These are phyloP conservation scores for Tetramorium parvispinum DNA, from an alignment of 1,140 invertebrate species.

Conservation along the genomic window DNA sequence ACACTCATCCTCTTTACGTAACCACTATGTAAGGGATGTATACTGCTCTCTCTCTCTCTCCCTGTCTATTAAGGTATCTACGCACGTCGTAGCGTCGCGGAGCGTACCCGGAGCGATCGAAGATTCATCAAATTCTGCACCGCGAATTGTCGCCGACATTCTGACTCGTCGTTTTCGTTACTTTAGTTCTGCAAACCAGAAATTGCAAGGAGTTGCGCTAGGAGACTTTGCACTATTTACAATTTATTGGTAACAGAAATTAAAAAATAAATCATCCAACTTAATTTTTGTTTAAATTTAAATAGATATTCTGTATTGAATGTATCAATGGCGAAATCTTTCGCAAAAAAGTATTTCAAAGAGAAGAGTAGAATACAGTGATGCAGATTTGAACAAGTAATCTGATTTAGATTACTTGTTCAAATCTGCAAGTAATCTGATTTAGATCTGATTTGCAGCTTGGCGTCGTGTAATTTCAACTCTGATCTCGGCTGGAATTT, in stretches of 20 bases:
- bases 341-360: neutral
- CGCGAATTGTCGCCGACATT: constrained; percentile 23
- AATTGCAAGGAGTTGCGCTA: neutral
- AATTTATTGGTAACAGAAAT: neutral
- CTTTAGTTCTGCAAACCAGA: neutral
- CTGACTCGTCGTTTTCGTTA: constrained; percentile 6
- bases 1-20: constrained; percentile 30
- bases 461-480: constrained; percentile 48
- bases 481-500: constrained; percentile 37
- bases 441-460: constrained; percentile 30
- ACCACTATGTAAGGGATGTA: constrained; percentile 16
- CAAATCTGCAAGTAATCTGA: constrained; percentile 5
- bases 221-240: neutral
- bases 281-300: neutral
- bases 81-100: neutral
- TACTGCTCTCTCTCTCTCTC: neutral
- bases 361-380: neutral
- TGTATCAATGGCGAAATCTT: neutral
- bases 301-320: neutral
- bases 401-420: constrained; percentile 13
- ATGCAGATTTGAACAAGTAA: neutral
- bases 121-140: constrained; percentile 28
- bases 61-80: constrained; percentile 29
- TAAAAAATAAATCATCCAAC: neutral
- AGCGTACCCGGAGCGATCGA: constrained; percentile 20